Evolutionary conservation across 2,888 invertebrate genomes (phyloP).

Genomic region (Doris montereyensis): DNA sequence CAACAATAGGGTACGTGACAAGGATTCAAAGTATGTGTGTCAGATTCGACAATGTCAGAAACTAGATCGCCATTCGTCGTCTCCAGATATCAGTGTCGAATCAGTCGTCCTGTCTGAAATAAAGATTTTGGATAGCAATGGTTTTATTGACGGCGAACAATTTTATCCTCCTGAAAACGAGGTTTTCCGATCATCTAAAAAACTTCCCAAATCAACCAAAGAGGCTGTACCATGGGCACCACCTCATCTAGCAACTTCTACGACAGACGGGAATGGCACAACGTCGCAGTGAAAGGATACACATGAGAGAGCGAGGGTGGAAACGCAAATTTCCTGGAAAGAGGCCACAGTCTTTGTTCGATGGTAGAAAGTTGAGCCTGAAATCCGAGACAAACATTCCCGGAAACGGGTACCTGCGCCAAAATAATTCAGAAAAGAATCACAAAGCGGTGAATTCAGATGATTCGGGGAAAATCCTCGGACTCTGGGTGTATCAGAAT

Average conservation of each 20-base stretch:
- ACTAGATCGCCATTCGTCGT: no score
- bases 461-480: background rate
- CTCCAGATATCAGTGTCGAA: background rate
- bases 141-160: no score
- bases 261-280: slow-evolving; percentile 31
- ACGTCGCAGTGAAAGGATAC: background rate
- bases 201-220: no score
- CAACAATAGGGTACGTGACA: no score
- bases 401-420: background rate
- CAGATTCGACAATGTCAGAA: no score
- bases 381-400: no score
- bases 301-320: background rate
- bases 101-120: background rate
- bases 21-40: no score
- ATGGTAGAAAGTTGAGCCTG: background rate
- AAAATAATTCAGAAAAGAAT: no score
- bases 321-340: slow-evolving; percentile 1
- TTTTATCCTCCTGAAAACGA: no score
- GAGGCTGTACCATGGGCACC: slow-evolving; percentile 30
- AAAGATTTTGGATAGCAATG: no score
- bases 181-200: no score
- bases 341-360: background rate
- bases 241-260: slow-evolving; percentile 34
- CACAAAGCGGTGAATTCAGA: no score
- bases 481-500: background rate